These are phyloP conservation scores for Glyptemys insculpta DNA, from an alignment of 2,797 vertebrate genomes.

Conservation along the genomic window DNA sequence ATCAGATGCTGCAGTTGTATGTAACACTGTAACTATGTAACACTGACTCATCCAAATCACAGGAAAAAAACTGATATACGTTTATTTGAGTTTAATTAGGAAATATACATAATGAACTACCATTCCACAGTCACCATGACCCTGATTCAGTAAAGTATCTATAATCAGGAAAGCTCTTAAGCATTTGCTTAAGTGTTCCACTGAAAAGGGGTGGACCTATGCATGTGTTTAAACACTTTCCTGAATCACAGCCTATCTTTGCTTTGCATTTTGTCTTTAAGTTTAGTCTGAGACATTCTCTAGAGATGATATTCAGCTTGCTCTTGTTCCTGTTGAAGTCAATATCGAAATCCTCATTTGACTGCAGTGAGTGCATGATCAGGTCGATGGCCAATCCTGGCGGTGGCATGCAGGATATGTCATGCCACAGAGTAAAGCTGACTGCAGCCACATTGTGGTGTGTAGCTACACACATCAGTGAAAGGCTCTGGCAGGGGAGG, in stretches of 20 bases:
- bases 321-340: background rate
- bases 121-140: background rate
- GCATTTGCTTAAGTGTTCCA: background rate
- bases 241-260: background rate
- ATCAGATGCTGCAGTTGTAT: background rate
- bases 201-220: background rate
- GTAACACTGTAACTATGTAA: too few relatives aligned
- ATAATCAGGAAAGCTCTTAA: background rate
- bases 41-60: background rate
- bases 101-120: background rate
- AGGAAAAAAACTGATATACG: background rate
- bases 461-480: background rate
- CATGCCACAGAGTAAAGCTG: background rate
- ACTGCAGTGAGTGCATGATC: background rate
- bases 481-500: background rate
- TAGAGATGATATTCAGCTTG: background rate
- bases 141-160: background rate
- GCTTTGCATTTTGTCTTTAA: background rate
- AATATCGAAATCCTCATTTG: background rate
- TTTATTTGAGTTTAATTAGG: background rate
- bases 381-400: background rate
- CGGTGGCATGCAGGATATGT: too few relatives aligned
- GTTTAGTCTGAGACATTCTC: background rate
- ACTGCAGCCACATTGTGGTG: background rate
- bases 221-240: background rate